Conservation (phyloP, 2,888 invertebrate species). For the Acronicta aceris region DNA sequence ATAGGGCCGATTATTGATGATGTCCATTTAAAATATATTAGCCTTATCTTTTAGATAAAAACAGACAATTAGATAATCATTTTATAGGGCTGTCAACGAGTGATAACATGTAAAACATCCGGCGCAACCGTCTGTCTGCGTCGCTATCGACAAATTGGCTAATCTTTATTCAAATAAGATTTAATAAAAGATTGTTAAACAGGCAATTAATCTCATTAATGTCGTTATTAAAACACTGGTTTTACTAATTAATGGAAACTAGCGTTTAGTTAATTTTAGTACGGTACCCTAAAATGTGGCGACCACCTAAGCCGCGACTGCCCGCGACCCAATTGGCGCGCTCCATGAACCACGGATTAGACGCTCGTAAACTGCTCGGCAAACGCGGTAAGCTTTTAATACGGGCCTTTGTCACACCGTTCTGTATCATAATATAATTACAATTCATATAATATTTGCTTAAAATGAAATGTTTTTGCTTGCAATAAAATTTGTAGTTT, state of each 20-base stretch:
- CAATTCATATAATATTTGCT: slow-evolving; percentile 41
- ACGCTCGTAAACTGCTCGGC: slow-evolving; percentile 72
- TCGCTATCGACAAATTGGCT: no score
- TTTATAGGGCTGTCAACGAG: no score
- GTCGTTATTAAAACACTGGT: neutral
- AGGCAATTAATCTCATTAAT: neutral
- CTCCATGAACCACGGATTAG: slow-evolving; percentile 65
- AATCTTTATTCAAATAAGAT: neutral
- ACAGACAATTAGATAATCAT: no score
- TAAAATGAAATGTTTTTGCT: slow-evolving; percentile 18
- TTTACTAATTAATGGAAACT: neutral
- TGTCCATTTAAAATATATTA: no score
- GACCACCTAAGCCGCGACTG: slow-evolving; percentile 54
- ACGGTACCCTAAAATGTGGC: slow-evolving; percentile 28
- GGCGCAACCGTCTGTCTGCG: no score
- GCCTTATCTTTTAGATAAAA: no score
- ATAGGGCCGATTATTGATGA: no score
- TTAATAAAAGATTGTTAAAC: neutral
- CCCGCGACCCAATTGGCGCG: slow-evolving; percentile 41
- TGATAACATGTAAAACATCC: no score
- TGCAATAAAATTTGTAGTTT: slow-evolving; percentile 16
- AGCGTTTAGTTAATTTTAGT: neutral
- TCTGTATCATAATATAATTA: slow-evolving; percentile 37
- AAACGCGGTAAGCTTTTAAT: slow-evolving; percentile 60
- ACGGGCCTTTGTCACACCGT: slow-evolving; percentile 64